Conservation (phyloP, 2,113 vertebrate genomes). For the Phylloscopus whistleri region DNA sequence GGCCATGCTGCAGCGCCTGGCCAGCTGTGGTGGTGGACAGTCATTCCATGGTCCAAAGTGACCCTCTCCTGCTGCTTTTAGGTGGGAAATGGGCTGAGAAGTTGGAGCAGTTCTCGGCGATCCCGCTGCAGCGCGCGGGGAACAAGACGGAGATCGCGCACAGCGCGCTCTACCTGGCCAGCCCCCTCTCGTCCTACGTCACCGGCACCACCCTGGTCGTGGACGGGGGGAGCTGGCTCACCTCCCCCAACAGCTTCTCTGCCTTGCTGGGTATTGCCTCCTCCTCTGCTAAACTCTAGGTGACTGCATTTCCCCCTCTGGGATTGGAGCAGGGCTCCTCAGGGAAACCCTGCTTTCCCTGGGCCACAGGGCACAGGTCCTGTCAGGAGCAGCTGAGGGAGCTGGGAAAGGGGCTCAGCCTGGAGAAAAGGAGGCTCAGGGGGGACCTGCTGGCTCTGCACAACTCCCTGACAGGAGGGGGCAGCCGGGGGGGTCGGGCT, state of each 20-base stretch:
- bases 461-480: background rate
- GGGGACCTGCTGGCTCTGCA: background rate
- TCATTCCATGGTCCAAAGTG: fast-evolving
- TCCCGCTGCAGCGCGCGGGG: conserved; percentile 86
- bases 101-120: background rate
- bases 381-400: background rate
- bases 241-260: conserved; percentile 78
- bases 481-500: fast-evolving
- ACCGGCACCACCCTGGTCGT: conserved; percentile 88
- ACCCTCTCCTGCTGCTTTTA: background rate
- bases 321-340: background rate
- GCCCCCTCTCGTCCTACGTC: conserved; percentile 86
- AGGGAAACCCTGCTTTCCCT: background rate
- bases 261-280: conserved; percentile 79
- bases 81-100: conserved; percentile 62
- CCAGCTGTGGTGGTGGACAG: background rate
- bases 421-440: background rate
- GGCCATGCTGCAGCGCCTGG: background rate
- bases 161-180: conserved; percentile 86
- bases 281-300: conserved; percentile 91
- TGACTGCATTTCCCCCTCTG: conserved; percentile 50
- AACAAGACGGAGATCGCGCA: conserved; percentile 97
- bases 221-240: conserved; percentile 91
- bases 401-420: background rate
- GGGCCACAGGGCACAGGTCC: background rate